These are phyloP conservation scores for Gymnopithys bicolor DNA, from an alignment of 2,797 vertebrate genomes.

Conservation along the genomic window DNA sequence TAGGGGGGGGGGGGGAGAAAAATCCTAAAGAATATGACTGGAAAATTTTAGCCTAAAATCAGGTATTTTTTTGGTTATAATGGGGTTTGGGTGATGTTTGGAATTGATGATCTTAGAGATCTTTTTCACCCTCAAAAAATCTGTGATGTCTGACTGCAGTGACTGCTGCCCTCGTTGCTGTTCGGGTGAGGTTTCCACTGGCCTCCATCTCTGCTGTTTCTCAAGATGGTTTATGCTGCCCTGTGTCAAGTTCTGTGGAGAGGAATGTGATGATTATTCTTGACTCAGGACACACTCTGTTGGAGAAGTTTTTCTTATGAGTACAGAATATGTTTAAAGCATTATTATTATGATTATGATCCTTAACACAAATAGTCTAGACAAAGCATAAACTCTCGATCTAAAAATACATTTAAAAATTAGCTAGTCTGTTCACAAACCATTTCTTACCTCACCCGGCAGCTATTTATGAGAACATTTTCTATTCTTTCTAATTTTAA, in stretches of 20 bases:
- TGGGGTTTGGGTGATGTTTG: background rate
- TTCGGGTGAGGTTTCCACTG: background rate
- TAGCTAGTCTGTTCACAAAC: conserved; percentile 22
- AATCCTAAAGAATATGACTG: background rate
- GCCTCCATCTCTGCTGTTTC: background rate
- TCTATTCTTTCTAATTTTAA: conserved; percentile 58
- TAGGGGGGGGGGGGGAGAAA: fast-evolving
- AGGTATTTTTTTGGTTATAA: background rate
- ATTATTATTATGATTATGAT: background rate
- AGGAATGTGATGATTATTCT: background rate
- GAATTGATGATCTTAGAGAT: background rate
- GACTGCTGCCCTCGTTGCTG: background rate
- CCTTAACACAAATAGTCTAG: conserved; percentile 47
- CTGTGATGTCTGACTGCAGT: background rate
- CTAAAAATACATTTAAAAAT: conserved; percentile 59
- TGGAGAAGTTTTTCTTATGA: conserved; percentile 10
- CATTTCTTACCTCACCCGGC: conserved; percentile 55
- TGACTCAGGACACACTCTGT: background rate
- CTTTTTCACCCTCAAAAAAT: background rate
- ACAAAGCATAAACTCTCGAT: conserved; percentile 47
- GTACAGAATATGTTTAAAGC: background rate
- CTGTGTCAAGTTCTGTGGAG: background rate
- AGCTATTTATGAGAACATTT: conserved; percentile 66
- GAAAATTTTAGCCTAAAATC: background rate
- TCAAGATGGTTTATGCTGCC: background rate